Base-by-base conservation (phyloP, 1,140 invertebrate genomes). In the Atopsyche davidsoni region DNA sequence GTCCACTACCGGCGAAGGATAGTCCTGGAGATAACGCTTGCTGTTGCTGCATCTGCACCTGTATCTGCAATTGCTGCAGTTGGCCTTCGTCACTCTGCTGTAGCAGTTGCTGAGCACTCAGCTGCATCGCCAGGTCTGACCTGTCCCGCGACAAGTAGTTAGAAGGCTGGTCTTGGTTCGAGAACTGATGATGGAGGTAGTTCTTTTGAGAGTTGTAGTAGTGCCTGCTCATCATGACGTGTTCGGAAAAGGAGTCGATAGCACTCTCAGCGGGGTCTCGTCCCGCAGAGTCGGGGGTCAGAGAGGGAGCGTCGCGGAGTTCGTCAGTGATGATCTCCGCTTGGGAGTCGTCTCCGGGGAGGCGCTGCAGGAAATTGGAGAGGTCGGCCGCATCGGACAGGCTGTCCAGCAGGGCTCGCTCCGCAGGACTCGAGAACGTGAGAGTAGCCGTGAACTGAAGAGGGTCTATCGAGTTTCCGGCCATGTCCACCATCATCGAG, bases 401-500 rank as follows among this genome's bases (percentile, higher is more conserved):
- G 46, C 79, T 83, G 58, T 86, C 84, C 6, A 87, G 64, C 11
- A 87, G 61, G 0, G 80, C 79, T 58, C 86, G 83, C 67, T 89
- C 87, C 11, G 85, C 81, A 1, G 83, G 79, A 14, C 80, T 81
- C 34, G 82, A 83, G 59, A 89, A 86, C 32, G 86, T 87, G 16
- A 89, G 62, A 0, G 85, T 89, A 0, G 84, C 85, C 3, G 86
- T 86, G 60, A 89, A 88, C 61, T 88, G 86, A 11, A 88, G 70
- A 1, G 85, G 86, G 65, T 89, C 86, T 3, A 85, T 83, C 0
- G 86, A 84, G 10, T 80, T 76, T 3, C 82, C 83, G 0, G 80
- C 82, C 73, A 88, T 79, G 61, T 89, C 86, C 0, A 86, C 84
- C 75, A 89, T 87, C 75, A 89, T 87, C 1, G 81, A 80, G 34